Percentiles rank a stretch among this genome's conserved stretches.
Conservation (phyloP, 2,113 vertebrate species). For the Scomber japonicus region DNA sequence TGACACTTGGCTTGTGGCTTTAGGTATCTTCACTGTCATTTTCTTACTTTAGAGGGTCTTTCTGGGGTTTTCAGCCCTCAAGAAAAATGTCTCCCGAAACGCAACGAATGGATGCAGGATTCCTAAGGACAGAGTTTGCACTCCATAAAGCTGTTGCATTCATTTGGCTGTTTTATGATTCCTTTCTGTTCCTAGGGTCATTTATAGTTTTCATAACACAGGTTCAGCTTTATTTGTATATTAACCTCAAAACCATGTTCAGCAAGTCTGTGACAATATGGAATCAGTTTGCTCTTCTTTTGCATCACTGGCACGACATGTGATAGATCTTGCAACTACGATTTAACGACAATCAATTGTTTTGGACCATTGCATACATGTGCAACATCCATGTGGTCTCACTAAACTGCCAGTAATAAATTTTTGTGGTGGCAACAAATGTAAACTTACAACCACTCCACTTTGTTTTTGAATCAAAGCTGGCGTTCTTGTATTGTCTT, state of each 20-base stretch:
- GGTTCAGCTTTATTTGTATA: slow-evolving; percentile 30
- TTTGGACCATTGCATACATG: background rate
- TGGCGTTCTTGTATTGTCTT: slow-evolving; percentile 20
- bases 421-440: slow-evolving; percentile 19
- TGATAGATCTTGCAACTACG: background rate
- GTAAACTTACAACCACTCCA: slow-evolving; percentile 18
- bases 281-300: background rate
- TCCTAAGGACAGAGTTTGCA: slow-evolving; percentile 35
- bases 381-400: slow-evolving; percentile 8
- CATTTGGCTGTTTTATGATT: slow-evolving; percentile 34
- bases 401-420: background rate
- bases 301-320: background rate
- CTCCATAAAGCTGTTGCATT: slow-evolving; percentile 8
- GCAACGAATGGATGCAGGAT: background rate
- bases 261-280: slow-evolving; percentile 5
- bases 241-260: slow-evolving; percentile 11
- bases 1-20: too few species aligned
- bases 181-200: background rate
- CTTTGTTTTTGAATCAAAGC: slow-evolving; percentile 22
- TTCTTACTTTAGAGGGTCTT: too few species aligned
- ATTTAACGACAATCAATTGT: background rate
- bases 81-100: too few species aligned
- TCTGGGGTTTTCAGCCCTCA: too few species aligned
- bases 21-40: too few species aligned
- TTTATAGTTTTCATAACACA: slow-evolving; percentile 29